Conservation (phyloP, 2,888 invertebrate species). For the Exephanes ischioxanthus region DNA sequence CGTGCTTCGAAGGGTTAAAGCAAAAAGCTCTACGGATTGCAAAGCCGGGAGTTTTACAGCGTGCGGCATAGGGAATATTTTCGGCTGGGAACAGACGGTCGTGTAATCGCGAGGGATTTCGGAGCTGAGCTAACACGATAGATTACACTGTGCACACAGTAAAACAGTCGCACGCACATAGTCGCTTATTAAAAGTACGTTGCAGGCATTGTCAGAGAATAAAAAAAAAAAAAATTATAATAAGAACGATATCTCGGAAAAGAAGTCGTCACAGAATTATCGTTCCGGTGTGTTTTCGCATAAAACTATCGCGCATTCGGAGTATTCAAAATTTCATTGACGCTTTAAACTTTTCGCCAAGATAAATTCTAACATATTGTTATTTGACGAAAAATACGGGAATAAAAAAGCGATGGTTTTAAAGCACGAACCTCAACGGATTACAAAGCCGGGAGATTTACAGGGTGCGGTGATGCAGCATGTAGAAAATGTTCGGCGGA, state of each 20-base stretch:
- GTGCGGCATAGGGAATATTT: background rate
- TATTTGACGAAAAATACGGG: too few species aligned
- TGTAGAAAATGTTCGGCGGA: background rate
- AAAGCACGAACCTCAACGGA: background rate
- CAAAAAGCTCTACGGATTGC: background rate
- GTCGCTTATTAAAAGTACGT: slow-evolving; percentile 31
- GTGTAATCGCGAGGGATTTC: slow-evolving; percentile 47
- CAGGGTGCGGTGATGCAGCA: background rate
- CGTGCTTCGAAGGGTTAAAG: background rate
- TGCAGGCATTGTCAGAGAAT: slow-evolving; percentile 28
- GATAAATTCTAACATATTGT: too few species aligned
- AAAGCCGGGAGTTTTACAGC: background rate
- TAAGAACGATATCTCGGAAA: background rate
- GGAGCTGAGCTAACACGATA: slow-evolving; percentile 33
- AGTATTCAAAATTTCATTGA: too few species aligned
- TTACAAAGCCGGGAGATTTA: slow-evolving; percentile 2
- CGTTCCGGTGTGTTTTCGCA: background rate
- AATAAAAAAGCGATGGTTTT: too few species aligned
- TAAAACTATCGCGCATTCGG: background rate
- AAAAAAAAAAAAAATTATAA: slow-evolving; percentile 1
- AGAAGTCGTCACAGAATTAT: background rate
- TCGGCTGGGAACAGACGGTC: background rate
- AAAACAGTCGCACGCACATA: slow-evolving; percentile 17
- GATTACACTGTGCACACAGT: slow-evolving; percentile 51
- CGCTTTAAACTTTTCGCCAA: too few species aligned